These are phyloP conservation scores for Zosterops hypoxanthus DNA, from an alignment of 2,113 vertebrate species.

Conservation along the genomic window DNA sequence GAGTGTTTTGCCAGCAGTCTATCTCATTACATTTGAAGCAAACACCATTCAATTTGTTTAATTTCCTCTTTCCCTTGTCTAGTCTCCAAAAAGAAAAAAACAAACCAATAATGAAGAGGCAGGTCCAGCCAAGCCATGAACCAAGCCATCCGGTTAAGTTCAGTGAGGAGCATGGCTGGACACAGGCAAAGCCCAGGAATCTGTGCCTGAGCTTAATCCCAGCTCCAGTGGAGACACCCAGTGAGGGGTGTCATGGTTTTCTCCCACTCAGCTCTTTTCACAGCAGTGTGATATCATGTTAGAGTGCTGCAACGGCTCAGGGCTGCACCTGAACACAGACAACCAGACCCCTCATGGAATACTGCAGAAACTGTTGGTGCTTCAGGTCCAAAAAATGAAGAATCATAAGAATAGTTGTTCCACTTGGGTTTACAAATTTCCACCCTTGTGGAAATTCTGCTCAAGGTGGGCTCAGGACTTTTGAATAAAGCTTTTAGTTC, in stretches of 20 bases:
- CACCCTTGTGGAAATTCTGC: not conserved
- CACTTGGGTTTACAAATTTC: not conserved
- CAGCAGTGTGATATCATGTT: not conserved
- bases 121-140: not conserved
- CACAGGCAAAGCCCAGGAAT: not conserved
- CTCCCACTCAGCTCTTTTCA: not conserved
- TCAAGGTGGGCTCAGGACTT: not conserved
- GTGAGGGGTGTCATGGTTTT: not conserved
- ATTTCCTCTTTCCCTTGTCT: not conserved
- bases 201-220: not conserved
- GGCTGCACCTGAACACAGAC: not conserved
- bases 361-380: not conserved
- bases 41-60: not conserved
- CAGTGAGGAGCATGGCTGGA: accelerated
- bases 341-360: not conserved
- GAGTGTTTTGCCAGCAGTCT: not conserved
- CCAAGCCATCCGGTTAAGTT: not conserved
- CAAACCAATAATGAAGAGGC: not conserved
- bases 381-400: not conserved
- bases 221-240: not conserved
- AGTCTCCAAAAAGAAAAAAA: not conserved
- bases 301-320: accelerated
- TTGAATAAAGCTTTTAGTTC: not conserved
- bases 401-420: not conserved
- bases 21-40: not conserved